These are phyloP conservation scores for Botia kubotai DNA, from an alignment of 2,797 vertebrate species.

Conservation along the genomic window DNA sequence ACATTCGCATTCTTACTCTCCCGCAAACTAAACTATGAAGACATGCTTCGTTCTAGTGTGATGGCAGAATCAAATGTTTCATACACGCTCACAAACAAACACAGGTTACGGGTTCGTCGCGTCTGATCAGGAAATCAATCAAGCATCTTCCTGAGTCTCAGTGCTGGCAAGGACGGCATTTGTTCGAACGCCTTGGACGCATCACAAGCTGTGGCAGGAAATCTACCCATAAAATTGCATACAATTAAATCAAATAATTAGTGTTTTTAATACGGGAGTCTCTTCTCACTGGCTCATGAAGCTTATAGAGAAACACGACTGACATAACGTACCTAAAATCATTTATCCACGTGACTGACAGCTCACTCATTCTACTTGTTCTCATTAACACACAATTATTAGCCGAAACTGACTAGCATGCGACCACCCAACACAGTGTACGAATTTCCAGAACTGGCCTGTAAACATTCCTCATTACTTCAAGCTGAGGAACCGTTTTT, in stretches of 20 bases:
- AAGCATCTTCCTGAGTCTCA: constrained; percentile 33
- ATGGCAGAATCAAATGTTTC: constrained; percentile 29
- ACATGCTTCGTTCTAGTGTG: constrained; percentile 75
- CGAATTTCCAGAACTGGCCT: constrained; percentile 50
- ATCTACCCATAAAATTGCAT: constrained; percentile 34
- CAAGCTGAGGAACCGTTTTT: constrained; percentile 11
- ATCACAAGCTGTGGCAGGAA: constrained; percentile 41
- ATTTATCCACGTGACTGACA: constrained; percentile 44
- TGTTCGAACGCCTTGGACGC: constrained; percentile 15
- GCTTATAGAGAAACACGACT: constrained; percentile 49
- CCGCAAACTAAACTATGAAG: constrained; percentile 68
- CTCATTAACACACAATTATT: constrained; percentile 15
- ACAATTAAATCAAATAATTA: constrained; percentile 35
- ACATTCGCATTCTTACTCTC: constrained; percentile 55
- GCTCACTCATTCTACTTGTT: constrained; percentile 18
- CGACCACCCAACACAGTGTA: constrained; percentile 19
- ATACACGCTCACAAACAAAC: neutral
- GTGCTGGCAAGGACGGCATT: constrained; percentile 35
- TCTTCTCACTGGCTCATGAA: constrained; percentile 16
- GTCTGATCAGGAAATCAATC: constrained; percentile 33
- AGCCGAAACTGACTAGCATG: constrained; percentile 42
- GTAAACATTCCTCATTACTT: constrained; percentile 46
- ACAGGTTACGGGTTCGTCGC: constrained; percentile 3
- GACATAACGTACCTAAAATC: constrained; percentile 51
- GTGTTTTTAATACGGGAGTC: constrained; percentile 46